These are phyloP conservation scores for Glossosoma conforme DNA, from an alignment of 1,140 invertebrate species.

Conservation along the genomic window DNA sequence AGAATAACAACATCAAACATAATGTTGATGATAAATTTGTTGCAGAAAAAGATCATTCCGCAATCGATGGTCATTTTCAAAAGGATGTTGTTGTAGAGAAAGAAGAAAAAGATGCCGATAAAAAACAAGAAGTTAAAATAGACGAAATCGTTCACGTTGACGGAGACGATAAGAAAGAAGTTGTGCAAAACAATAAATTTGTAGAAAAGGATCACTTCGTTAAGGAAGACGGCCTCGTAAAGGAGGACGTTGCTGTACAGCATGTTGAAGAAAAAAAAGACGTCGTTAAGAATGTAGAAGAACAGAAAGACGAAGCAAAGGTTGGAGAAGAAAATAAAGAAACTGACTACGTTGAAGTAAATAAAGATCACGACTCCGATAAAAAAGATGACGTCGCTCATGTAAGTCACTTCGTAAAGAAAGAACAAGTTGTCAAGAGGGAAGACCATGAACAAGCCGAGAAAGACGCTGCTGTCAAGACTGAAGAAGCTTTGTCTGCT, in stretches of 20 bases:
- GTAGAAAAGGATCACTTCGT: not conserved
- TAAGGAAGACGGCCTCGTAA: conserved; percentile 1
- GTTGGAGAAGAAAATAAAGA: not conserved
- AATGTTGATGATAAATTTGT: not conserved
- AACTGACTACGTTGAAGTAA: no score
- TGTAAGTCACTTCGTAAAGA: no score
- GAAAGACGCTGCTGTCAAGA: no score
- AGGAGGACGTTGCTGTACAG: conserved; percentile 2
- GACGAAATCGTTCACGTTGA: not conserved
- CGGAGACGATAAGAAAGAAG: conserved; percentile 6
- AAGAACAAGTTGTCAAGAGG: no score
- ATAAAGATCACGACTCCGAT: no score
- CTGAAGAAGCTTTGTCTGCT: no score
- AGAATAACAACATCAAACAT: conserved; percentile 4
- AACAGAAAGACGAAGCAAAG: not conserved
- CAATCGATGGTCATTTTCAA: no score
- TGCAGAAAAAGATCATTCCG: not conserved
- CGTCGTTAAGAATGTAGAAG: not conserved
- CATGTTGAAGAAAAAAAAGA: not conserved
- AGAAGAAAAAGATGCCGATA: not conserved
- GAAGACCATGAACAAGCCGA: no score
- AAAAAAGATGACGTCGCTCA: no score
- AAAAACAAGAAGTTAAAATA: not conserved
- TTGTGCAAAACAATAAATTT: not conserved
- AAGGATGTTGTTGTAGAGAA: not conserved